Evolutionary conservation across 2,113 vertebrate genomes (phyloP).

Genomic region (Perca flavescens): DNA sequence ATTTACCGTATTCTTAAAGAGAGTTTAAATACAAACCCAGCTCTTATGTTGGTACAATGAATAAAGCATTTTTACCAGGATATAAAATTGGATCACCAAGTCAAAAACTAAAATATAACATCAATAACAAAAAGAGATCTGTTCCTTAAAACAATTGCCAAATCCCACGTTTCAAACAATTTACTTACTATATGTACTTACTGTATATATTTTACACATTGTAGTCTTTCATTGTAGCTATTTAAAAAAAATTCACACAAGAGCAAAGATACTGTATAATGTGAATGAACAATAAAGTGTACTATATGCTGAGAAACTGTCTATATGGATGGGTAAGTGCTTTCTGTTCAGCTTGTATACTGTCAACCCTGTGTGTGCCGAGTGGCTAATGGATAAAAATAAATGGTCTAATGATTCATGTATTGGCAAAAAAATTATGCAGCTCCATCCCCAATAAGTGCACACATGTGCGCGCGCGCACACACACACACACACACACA

Average conservation of each 20-base stretch:
- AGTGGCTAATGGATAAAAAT: not conserved
- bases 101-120: no score
- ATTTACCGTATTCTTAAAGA: not conserved
- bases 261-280: not conserved
- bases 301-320: not conserved
- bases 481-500: not conserved
- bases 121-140: not conserved
- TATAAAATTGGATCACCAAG: no score
- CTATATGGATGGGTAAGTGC: not conserved
- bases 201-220: not conserved
- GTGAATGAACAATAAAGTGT: not conserved
- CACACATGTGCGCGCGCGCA: not conserved
- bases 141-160: no score
- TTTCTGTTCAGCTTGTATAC: not conserved
- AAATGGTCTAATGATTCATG: constrained; percentile 19
- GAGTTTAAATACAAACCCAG: not conserved
- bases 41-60: not conserved
- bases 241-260: not conserved
- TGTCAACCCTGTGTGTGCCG: not conserved
- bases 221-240: not conserved
- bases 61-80: no score
- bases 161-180: not conserved
- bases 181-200: not conserved
- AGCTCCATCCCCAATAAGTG: not conserved
- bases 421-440: not conserved